These are phyloP conservation scores for Tympanuchus pallidicinctus DNA, from an alignment of 2,113 vertebrate genomes.

Conservation along the genomic window DNA sequence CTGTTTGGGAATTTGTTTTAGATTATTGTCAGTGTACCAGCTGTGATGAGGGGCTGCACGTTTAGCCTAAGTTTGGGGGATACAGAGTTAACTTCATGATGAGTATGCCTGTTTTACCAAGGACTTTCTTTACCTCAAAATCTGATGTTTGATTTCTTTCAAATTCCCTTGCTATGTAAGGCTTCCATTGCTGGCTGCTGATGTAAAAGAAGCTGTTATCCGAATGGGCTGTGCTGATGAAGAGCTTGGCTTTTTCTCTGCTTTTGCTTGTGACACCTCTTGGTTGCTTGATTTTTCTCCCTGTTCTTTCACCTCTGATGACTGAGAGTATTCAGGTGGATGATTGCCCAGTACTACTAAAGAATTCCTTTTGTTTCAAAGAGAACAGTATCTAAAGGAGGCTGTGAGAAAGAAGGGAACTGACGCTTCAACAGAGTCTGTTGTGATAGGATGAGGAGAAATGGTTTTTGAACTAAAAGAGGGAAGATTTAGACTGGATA, in stretches of 20 bases:
- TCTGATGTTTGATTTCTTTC: background rate
- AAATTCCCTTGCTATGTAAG: background rate
- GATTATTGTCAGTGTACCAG: background rate
- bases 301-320: background rate
- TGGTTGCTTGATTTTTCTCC: background rate
- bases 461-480: background rate
- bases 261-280: background rate
- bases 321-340: background rate
- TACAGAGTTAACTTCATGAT: background rate
- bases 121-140: background rate
- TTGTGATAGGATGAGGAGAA: background rate
- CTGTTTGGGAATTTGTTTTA: background rate
- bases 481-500: background rate
- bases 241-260: background rate
- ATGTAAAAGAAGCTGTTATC: background rate
- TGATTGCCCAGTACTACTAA: background rate
- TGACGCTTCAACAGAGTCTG: background rate
- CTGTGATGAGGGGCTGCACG: accelerated
- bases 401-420: too few relatives aligned
- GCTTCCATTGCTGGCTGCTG: background rate
- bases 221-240: background rate
- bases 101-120: background rate
- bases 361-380: background rate
- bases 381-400: background rate
- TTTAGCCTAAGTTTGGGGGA: background rate